Conservation (phyloP, 1,140 invertebrate genomes). For the Colletes latitarsis region DNA sequence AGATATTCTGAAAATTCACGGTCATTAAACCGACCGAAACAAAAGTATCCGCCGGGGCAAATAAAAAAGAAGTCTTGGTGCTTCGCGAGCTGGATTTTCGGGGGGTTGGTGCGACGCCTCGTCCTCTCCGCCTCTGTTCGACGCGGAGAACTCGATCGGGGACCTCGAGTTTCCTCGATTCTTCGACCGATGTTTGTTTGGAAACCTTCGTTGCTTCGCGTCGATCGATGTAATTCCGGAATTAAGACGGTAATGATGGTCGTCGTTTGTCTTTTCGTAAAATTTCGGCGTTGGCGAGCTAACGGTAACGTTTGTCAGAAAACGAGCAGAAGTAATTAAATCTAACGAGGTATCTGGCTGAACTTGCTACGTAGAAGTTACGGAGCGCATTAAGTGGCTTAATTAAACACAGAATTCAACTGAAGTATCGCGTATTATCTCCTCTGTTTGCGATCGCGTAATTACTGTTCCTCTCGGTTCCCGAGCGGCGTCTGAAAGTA, state of each 20-base stretch:
- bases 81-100: not conserved
- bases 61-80: not conserved
- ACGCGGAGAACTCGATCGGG: not conserved
- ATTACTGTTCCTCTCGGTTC: not conserved
- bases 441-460: conserved; percentile 1
- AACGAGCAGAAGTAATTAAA: conserved; percentile 28
- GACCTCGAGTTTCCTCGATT: not conserved
- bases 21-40: conserved; percentile 51
- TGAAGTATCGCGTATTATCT: conserved; percentile 25
- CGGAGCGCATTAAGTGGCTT: conserved; percentile 16
- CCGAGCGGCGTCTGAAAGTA: not conserved
- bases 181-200: not conserved
- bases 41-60: conserved; percentile 42
- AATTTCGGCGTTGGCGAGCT: not conserved
- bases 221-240: too few species aligned
- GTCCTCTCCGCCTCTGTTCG: too few species aligned
- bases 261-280: not conserved
- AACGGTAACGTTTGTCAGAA: conserved; percentile 5
- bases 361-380: not conserved
- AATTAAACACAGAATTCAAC: conserved; percentile 27
- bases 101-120: not conserved
- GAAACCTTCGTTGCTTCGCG: too few species aligned
- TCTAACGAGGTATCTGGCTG: conserved; percentile 24
- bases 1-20: conserved; percentile 62
- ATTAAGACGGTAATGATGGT: too few species aligned